These are phyloP conservation scores for Chloromyia formosa DNA, from an alignment of 2,888 invertebrate species.

Conservation along the genomic window DNA sequence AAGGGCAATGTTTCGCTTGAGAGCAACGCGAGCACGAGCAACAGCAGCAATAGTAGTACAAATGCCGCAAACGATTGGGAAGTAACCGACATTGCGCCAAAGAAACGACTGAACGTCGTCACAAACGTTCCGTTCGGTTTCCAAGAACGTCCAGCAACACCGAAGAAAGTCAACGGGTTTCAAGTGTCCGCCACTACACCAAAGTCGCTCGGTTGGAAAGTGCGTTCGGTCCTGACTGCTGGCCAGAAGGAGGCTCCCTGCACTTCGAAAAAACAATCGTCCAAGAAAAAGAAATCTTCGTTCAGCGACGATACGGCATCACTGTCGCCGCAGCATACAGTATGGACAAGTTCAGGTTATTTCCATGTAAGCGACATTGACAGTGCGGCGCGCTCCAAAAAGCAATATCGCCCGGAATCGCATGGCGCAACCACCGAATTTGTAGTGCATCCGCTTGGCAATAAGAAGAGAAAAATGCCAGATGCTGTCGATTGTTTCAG, in stretches of 20 bases:
- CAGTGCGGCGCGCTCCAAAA: background rate
- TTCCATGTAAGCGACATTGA: conserved; percentile 16
- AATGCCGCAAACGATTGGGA: background rate
- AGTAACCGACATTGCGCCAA: background rate
- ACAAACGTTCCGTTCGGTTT: background rate
- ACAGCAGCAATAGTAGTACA: background rate
- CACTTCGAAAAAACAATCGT: background rate
- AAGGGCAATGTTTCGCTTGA: background rate
- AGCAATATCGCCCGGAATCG: background rate
- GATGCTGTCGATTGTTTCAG: background rate
- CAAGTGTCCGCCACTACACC: background rate
- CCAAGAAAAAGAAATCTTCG: background rate
- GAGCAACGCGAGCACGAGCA: background rate
- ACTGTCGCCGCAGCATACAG: background rate
- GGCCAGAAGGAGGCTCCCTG: conserved; percentile 12
- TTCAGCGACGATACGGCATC: background rate
- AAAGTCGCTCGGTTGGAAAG: background rate
- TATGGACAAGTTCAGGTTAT: conserved; percentile 27
- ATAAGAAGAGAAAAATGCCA: background rate
- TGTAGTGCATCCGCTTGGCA: conserved; percentile 11
- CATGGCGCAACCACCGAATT: conserved; percentile 19
- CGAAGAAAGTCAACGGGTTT: conserved; percentile 15
- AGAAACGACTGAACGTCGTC: background rate
- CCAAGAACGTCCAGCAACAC: conserved; percentile 12
- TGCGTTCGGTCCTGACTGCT: conserved; percentile 13